phyloP scores from a whole-genome alignment of 1,140 invertebrate species.

The Chlorops oryzae region DNA sequence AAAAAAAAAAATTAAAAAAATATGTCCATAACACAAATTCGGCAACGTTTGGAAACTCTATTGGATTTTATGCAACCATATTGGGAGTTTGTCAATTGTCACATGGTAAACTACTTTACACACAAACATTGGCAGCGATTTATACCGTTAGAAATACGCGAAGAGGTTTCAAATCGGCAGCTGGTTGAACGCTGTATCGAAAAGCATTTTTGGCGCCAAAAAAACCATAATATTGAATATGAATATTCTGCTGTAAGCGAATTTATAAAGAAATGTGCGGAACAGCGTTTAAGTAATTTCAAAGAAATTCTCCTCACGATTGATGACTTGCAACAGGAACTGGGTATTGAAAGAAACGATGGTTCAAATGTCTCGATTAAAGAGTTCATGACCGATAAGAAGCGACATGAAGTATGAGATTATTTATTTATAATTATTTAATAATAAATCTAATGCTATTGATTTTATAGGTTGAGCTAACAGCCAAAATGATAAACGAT shows the following conservation, averaged over 20 bases:
- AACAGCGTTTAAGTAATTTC: conserved; percentile 45
- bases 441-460: not conserved
- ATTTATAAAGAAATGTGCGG: conserved; percentile 35
- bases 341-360: conserved; percentile 20
- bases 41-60: conserved; percentile 51
- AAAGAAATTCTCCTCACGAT: conserved; percentile 46
- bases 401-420: conserved; percentile 68
- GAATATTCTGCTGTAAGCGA: conserved; percentile 21
- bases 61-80: conserved; percentile 55
- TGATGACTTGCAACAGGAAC: conserved; percentile 22
- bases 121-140: conserved; percentile 60
- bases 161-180: conserved; percentile 45
- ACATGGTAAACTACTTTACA: conserved; percentile 75
- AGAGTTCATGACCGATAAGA: conserved; percentile 73
- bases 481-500: conserved; percentile 51
- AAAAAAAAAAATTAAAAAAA: conserved; percentile 1
- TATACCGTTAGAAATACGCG: conserved; percentile 53
- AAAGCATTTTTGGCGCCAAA: conserved; percentile 27
- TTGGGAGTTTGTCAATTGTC: conserved; percentile 63
- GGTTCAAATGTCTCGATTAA: conserved; percentile 46
- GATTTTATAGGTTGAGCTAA: conserved; percentile 49
- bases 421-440: not conserved
- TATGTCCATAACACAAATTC: conserved; percentile 19
- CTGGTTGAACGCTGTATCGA: conserved; percentile 24
- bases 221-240: conserved; percentile 17